Evolutionary conservation across 2,113 vertebrate genomes (phyloP).

Genomic region (Baryphthengus martii): DNA sequence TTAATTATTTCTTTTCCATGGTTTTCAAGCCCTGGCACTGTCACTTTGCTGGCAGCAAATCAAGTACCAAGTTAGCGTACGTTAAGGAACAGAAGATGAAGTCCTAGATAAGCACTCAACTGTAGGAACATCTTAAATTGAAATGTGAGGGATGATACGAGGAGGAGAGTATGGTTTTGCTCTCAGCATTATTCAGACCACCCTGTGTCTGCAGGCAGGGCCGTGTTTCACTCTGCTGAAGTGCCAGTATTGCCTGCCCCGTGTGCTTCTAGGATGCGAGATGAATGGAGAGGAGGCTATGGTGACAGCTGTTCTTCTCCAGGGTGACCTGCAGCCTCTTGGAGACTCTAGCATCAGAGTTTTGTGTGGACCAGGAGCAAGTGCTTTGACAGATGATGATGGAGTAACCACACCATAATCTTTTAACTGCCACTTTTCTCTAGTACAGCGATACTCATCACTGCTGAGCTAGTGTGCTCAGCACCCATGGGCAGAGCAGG

Average conservation of each 20-base stretch:
- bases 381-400: neutral
- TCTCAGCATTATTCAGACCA: neutral
- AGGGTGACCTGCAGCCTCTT: neutral
- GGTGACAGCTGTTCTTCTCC: neutral
- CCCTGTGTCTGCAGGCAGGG: neutral
- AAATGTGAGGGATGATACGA: neutral
- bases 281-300: neutral
- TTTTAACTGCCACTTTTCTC: neutral
- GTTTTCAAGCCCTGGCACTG: conserved; percentile 38
- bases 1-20: conserved; percentile 41
- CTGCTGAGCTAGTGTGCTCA: neutral
- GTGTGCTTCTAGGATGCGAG: neutral
- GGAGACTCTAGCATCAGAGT: neutral
- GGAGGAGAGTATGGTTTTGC: neutral
- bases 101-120: conserved; percentile 44
- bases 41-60: conserved; percentile 55
- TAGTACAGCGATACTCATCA: neutral
- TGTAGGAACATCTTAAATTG: conserved; percentile 25
- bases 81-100: conserved; percentile 49
- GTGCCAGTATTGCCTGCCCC: neutral
- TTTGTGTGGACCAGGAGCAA: neutral
- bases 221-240: neutral
- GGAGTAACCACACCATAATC: neutral
- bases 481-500: neutral
- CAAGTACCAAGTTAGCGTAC: conserved; percentile 34